Evolutionary conservation across 2,888 invertebrate genomes (phyloP).

Genomic region (Stenichneumon culpator): DNA sequence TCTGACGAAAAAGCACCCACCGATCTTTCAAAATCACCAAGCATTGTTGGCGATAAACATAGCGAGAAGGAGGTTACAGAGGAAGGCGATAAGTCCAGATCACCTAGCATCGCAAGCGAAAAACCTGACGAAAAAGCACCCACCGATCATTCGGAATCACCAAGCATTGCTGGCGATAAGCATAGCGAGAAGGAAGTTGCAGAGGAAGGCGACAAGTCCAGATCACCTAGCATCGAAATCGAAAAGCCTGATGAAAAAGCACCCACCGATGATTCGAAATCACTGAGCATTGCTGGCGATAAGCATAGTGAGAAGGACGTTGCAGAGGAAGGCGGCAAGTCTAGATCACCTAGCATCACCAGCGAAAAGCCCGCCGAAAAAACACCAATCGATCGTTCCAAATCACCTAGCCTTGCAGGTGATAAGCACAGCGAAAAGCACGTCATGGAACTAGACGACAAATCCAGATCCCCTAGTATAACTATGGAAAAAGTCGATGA

Average conservation of each 20-base stretch:
- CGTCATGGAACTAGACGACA: no score
- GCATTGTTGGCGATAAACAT: background rate
- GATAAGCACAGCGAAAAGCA: no score
- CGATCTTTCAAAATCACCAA: no score
- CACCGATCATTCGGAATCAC: constrained; percentile 41
- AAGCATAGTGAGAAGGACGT: constrained; percentile 63
- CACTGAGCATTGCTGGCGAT: constrained; percentile 43
- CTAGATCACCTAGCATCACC: no score
- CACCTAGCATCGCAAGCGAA: constrained; percentile 53
- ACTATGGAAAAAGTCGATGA: background rate
- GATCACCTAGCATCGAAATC: constrained; percentile 45
- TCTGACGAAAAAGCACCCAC: background rate
- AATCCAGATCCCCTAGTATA: background rate
- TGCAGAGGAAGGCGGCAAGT: no score
- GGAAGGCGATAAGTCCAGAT: constrained; percentile 48
- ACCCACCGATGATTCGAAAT: constrained; percentile 15
- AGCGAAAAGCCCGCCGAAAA: no score
- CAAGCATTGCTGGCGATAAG: constrained; percentile 24
- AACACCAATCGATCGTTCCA: no score
- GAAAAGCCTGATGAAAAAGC: constrained; percentile 44
- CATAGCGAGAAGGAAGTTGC: background rate
- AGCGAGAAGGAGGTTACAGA: constrained; percentile 40
- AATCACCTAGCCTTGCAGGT: no score
- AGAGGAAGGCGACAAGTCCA: background rate
- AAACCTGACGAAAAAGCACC: constrained; percentile 12